These are phyloP conservation scores for Drosophila kokeensis DNA, from an alignment of 2,888 invertebrate species.

Conservation along the genomic window DNA sequence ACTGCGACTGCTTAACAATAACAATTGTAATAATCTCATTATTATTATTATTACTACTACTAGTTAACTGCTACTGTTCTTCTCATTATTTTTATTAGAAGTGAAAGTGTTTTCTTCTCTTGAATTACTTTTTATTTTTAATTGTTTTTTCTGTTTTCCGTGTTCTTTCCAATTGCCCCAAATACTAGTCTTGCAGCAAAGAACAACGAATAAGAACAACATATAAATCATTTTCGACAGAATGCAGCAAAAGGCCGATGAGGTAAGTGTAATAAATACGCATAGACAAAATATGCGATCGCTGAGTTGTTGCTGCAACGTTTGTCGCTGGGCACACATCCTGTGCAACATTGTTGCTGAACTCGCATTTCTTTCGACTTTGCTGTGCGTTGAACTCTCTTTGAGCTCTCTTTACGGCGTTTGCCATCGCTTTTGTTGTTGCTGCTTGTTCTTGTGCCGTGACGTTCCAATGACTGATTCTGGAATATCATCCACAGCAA, in stretches of 20 bases:
- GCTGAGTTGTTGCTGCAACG: constrained; percentile 18
- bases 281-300: constrained; percentile 5
- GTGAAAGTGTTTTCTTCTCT: constrained; percentile 52
- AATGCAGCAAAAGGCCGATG: constrained; percentile 72
- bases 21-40: constrained; percentile 53
- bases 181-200: constrained; percentile 44
- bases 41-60: constrained; percentile 17
- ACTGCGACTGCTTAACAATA: constrained; percentile 39
- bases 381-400: constrained; percentile 38
- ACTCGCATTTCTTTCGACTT: constrained; percentile 29
- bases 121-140: constrained; percentile 17
- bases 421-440: constrained; percentile 14
- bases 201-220: constrained; percentile 5
- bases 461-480: constrained; percentile 76
- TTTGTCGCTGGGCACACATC: constrained; percentile 34
- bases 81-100: constrained; percentile 23
- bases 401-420: constrained; percentile 27
- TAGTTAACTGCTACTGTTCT: constrained; percentile 34
- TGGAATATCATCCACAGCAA: constrained; percentile 53
- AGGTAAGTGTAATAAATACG: constrained; percentile 53
- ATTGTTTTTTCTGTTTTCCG: constrained; percentile 31
- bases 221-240: constrained; percentile 29
- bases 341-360: constrained; percentile 46
- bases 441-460: constrained; percentile 65
- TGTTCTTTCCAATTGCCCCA: constrained; percentile 45